These are phyloP conservation scores for Garra rufa DNA, from an alignment of 2,113 vertebrate genomes.

Conservation along the genomic window DNA sequence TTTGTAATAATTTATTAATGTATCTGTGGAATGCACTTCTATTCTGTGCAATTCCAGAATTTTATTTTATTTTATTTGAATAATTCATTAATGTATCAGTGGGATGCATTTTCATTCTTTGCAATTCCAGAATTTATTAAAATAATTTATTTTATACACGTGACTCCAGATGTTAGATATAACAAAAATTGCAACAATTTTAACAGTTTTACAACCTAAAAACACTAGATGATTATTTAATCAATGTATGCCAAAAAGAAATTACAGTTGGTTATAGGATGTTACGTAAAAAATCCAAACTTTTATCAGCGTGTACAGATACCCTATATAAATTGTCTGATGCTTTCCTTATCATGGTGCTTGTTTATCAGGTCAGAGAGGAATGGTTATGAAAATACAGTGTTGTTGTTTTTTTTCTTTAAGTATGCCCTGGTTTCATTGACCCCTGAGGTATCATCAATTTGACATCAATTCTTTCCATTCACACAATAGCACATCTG, in stretches of 20 bases:
- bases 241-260: neutral
- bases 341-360: neutral
- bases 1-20: too few relatives aligned
- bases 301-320: neutral
- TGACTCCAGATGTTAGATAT: neutral
- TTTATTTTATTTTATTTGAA: neutral
- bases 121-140: neutral
- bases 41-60: neutral
- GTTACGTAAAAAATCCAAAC: neutral
- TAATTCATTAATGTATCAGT: too few relatives aligned
- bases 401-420: neutral
- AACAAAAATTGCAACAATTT: neutral
- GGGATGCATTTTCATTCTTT: too few relatives aligned
- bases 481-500: constrained; percentile 9
- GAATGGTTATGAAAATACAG: neutral
- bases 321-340: neutral
- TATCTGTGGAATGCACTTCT: too few relatives aligned
- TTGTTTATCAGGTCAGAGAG: neutral
- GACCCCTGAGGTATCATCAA: constrained; percentile 7
- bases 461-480: neutral
- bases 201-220: neutral
- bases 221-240: neutral
- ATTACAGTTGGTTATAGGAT: neutral
- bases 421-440: neutral
- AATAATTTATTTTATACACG: neutral